Conservation (phyloP, 2,113 vertebrate species). For the Nanorana parkeri region DNA sequence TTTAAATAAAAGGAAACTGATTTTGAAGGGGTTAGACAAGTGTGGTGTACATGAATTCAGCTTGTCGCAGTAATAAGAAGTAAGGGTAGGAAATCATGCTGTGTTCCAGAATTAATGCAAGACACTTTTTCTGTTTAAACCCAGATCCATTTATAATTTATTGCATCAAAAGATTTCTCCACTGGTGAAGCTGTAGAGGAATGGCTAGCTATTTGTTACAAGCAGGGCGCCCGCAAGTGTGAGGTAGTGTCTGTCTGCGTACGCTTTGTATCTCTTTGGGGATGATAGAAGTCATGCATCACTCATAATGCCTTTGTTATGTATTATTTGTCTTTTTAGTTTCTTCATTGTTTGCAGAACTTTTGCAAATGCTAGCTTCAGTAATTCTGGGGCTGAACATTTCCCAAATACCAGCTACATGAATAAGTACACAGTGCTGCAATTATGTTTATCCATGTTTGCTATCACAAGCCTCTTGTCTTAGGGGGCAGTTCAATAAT, state of each 20-base stretch:
- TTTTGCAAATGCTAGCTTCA: neutral
- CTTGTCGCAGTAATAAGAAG: neutral
- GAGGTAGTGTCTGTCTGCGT: slow-evolving; percentile 20
- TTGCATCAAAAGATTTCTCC: slow-evolving; percentile 22
- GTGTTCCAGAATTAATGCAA: neutral
- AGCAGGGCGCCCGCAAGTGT: neutral
- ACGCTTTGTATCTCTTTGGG: neutral
- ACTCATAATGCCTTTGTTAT: neutral
- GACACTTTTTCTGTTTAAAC: neutral
- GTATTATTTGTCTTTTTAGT: neutral
- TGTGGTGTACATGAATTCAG: neutral
- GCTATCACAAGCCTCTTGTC: no score
- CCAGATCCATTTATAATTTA: slow-evolving; percentile 31
- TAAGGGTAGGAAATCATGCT: neutral
- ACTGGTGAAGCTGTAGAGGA: neutral
- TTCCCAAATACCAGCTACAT: neutral
- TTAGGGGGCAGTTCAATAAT: no score
- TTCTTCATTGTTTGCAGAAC: neutral
- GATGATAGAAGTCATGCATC: neutral
- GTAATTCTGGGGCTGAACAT: no score
- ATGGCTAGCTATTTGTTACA: slow-evolving; percentile 20
- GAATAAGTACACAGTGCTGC: neutral
- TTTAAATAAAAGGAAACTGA: neutral
- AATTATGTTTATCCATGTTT: no score
- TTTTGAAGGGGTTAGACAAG: neutral